These are phyloP conservation scores for Salvelinus namaycush DNA, from an alignment of 2,113 vertebrate genomes.

Conservation along the genomic window DNA sequence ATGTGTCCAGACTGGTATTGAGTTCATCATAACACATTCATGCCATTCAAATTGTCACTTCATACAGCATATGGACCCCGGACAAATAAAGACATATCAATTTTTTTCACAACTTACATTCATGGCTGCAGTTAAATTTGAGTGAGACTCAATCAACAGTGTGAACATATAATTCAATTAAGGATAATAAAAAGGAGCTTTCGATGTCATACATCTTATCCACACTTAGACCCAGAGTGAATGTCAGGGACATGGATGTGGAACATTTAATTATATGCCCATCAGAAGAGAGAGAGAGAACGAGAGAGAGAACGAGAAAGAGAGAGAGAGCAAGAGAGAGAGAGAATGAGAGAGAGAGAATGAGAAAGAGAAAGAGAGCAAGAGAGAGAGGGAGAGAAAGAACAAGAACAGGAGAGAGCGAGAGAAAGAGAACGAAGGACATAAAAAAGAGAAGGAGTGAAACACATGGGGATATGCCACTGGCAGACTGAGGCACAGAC, in stretches of 20 bases:
- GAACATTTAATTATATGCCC: not conserved
- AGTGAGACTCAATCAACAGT: constrained; percentile 6
- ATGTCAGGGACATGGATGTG: not conserved
- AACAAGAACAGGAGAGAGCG: not conserved
- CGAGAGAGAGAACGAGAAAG: not conserved
- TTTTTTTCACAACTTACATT: not conserved
- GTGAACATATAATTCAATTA: constrained; percentile 7
- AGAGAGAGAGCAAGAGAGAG: no score
- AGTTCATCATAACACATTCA: not conserved
- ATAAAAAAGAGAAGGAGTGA: not conserved
- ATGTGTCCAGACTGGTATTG: not conserved
- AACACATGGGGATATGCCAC: no score
- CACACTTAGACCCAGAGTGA: not conserved
- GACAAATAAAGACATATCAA: not conserved
- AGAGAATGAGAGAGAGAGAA: not conserved
- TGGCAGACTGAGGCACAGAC: no score
- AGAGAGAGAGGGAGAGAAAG: not conserved
- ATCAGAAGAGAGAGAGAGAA: not conserved
- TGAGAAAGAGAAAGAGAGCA: no score
- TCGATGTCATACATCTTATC: not conserved
- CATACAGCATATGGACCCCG: not conserved
- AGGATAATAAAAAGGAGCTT: constrained; percentile 7
- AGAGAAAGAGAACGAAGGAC: not conserved
- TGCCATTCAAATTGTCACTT: not conserved
- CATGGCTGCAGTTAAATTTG: not conserved